Evolutionary conservation across 2,797 vertebrate species (phyloP).

Genomic region (Acropternis orthonyx): DNA sequence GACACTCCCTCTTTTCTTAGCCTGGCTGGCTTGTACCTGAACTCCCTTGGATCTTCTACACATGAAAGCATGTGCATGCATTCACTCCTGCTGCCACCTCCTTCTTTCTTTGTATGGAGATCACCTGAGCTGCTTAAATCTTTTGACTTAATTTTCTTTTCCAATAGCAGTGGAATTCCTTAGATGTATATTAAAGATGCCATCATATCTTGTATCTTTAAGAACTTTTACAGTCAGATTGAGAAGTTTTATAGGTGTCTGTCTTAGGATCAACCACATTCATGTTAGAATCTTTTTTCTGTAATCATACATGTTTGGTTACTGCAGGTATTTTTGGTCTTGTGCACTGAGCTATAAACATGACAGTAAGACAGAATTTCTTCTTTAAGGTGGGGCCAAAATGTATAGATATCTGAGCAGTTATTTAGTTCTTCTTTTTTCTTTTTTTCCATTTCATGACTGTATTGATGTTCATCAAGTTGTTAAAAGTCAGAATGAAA

Average conservation of each 20-base stretch:
- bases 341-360: background rate
- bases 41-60: background rate
- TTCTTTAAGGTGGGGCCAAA: background rate
- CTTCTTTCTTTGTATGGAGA: background rate
- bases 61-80: background rate
- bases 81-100: background rate
- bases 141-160: background rate
- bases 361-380: background rate
- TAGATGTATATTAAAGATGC: background rate
- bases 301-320: background rate
- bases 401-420: background rate
- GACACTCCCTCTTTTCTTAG: background rate
- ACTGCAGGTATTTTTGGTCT: background rate
- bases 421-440: background rate
- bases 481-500: background rate
- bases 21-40: constrained; percentile 17
- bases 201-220: background rate
- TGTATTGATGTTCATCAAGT: background rate
- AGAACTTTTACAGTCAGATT: background rate
- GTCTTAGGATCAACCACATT: background rate
- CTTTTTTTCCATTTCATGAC: background rate
- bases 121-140: background rate
- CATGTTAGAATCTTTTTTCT: background rate
- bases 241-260: background rate
- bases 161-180: background rate